Evolutionary conservation across 1,140 invertebrate species (phyloP).

Genomic region (Nephila pilipes): DNA sequence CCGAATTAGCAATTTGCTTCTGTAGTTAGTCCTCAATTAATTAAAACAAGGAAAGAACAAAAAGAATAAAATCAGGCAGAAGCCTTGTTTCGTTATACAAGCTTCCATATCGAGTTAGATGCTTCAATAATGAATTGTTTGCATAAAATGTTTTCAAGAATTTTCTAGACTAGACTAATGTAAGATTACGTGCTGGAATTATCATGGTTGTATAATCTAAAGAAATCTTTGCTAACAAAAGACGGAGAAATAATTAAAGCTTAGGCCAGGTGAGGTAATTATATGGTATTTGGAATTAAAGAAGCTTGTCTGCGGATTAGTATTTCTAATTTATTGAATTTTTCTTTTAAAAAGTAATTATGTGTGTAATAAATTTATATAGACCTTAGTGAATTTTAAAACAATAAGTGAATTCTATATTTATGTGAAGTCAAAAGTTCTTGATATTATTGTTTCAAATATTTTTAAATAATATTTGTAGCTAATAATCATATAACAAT

Average conservation of each 20-base stretch:
- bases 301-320: neutral
- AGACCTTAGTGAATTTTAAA: too few relatives aligned
- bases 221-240: neutral
- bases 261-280: neutral
- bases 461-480: too few relatives aligned
- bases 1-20: neutral
- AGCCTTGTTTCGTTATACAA: neutral
- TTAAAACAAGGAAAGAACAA: neutral
- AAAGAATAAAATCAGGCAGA: neutral
- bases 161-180: neutral
- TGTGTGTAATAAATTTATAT: neutral
- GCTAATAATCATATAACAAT: too few relatives aligned
- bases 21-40: neutral
- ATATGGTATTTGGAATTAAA: neutral
- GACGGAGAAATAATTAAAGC: neutral
- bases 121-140: neutral
- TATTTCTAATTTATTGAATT: neutral
- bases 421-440: too few relatives aligned
- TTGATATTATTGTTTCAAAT: too few relatives aligned
- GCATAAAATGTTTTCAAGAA: neutral
- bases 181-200: neutral
- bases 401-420: too few relatives aligned
- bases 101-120: neutral
- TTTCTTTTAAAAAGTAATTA: neutral
- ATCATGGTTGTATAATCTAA: neutral